A percentile compares a stretch with the other conserved stretches of the same genome.
Evolutionary conservation across 2,888 invertebrate genomes (phyloP).

Genomic region (Cryptocheilus praepositus): DNA sequence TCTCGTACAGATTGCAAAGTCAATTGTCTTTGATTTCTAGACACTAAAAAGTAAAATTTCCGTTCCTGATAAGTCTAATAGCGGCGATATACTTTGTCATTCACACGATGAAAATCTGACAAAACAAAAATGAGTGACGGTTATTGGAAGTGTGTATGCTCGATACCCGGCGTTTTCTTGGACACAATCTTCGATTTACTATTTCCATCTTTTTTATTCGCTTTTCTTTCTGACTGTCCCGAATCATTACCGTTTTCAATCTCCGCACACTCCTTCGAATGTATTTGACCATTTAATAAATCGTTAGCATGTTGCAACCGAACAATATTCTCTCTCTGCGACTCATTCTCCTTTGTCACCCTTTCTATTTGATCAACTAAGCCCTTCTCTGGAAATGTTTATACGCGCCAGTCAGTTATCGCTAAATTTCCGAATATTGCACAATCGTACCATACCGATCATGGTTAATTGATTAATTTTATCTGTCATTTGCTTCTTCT

Average conservation of each 20-base stretch:
- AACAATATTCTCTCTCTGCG: slow-evolving; percentile 74
- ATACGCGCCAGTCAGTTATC: neutral
- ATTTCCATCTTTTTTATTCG: slow-evolving; percentile 56
- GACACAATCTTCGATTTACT: slow-evolving; percentile 43
- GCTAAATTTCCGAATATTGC: neutral
- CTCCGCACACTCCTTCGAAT: slow-evolving; percentile 27
- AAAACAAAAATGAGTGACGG: neutral
- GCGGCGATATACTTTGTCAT: too few species aligned
- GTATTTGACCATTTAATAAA: slow-evolving; percentile 52
- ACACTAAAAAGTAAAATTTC: slow-evolving; percentile 16
- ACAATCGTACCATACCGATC: slow-evolving; percentile 75
- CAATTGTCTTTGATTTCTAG: slow-evolving; percentile 13
- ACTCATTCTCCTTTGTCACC: slow-evolving; percentile 73
- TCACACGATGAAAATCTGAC: neutral
- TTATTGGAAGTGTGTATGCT: neutral
- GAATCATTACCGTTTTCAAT: slow-evolving; percentile 37
- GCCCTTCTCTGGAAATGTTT: slow-evolving; percentile 73
- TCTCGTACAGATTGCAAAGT: slow-evolving; percentile 10
- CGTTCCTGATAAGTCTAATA: too few species aligned
- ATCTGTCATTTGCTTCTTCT: slow-evolving; percentile 78
- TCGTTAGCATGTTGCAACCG: slow-evolving; percentile 73
- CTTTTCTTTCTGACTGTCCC: slow-evolving; percentile 46
- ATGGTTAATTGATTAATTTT: slow-evolving; percentile 79
- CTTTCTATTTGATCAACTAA: slow-evolving; percentile 77
- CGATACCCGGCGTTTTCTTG: slow-evolving; percentile 3